phyloP scores from a whole-genome alignment of 2,797 vertebrate species.

The Lepus townsendii region DNA sequence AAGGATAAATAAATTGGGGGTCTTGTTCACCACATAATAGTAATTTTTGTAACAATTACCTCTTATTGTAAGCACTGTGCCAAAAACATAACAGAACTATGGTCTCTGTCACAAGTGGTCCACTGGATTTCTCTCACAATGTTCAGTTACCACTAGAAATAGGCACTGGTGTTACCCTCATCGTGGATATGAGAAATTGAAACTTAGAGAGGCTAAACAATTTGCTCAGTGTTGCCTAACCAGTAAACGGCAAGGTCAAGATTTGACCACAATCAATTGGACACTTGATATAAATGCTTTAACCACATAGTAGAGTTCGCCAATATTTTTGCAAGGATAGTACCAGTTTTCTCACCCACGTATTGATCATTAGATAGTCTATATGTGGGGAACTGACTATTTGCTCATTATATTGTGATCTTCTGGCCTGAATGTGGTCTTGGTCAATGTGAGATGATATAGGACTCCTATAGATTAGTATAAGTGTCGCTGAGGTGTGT shows the following conservation, averaged over 20 bases:
- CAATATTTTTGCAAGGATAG: conserved; percentile 25
- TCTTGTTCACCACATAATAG: background rate
- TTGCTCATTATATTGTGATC: conserved; percentile 6
- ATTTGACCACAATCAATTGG: conserved; percentile 19
- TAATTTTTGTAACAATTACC: background rate
- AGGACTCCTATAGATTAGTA: conserved; percentile 28
- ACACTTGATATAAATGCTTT: conserved; percentile 11
- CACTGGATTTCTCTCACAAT: background rate
- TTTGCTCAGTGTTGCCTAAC: background rate
- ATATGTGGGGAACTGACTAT: background rate
- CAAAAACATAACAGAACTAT: background rate
- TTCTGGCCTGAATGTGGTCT: background rate
- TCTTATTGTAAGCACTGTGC: background rate
- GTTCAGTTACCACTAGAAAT: background rate
- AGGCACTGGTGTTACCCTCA: background rate
- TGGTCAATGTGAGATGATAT: conserved; percentile 34
- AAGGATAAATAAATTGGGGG: background rate
- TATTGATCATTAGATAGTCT: background rate
- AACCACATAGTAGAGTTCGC: background rate
- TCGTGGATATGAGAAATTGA: background rate
- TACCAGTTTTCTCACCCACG: background rate
- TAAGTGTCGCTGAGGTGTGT: background rate
- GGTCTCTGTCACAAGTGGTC: background rate
- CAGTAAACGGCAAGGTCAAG: conserved; percentile 21
- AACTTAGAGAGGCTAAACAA: conserved; percentile 18